Evolutionary conservation across 2,113 vertebrate genomes (phyloP), one percentile per base, ranked within the genome.

Genomic region (Percopsis transmontana): DNA sequence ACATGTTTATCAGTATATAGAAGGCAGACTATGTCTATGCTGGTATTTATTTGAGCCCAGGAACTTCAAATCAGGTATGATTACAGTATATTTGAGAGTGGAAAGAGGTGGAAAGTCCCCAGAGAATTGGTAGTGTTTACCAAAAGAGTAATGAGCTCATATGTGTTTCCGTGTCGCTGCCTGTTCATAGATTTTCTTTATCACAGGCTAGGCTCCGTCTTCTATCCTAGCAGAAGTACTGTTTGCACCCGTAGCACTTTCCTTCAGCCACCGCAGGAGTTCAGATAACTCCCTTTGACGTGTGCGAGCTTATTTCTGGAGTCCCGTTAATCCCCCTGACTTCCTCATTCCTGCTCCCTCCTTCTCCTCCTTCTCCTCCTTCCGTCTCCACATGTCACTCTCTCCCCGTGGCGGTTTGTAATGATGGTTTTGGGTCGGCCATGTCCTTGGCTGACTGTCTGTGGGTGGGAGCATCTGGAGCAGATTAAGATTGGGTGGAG

Each of bases 291-390:
- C 81, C 79, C 70, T 68, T 65, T 82, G 85, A 87, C 74, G 60
- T 83, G 80, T 70, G 67, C 81, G 66, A 84, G 77, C 80, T 90
- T 90, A 90, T 88, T 90, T 90, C 80, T 87, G 87, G 82, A 85
- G 81, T 73, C 71, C 62, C 23, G 74, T 81, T 89, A 89, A 90
- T 90, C 85, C 80, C 82, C 64, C 44, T 73, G 53, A 33, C 68
- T 73, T 79, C 71, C 72, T 74, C 72, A 1, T 27, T 48, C 62
- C 50, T 72, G 65, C 45, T 44, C 61, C 65, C 38, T 33, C 44
- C 24, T 14, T 12, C 15, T 51, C 20, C 64, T n/a, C 64, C 58
- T 68, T 24, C 19, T 20, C 14, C 33, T 47, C 61, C 53, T 62
- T 77, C 66, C 65, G 64, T 80, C 75, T 75, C 66, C 68, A 79